phyloP scores from a whole-genome alignment of 2,888 invertebrate species.

The Athalia circularis region DNA sequence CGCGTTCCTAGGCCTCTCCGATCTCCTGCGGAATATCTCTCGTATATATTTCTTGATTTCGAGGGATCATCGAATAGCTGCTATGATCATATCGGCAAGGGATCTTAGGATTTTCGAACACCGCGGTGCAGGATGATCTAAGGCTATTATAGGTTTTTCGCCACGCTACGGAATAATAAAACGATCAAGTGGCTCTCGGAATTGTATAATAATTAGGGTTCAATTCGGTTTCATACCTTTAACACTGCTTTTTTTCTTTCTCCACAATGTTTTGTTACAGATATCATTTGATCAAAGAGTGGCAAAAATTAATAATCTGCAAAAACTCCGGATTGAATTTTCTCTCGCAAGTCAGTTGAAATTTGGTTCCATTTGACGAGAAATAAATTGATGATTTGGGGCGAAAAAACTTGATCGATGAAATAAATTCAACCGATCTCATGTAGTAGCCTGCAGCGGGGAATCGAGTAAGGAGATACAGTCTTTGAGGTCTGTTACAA shows the following conservation, averaged over 20 bases:
- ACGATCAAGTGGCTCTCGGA: constrained; percentile 48
- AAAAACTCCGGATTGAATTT: too few species aligned
- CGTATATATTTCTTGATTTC: neutral
- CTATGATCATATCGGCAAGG: neutral
- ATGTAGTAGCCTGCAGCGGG: constrained; percentile 36
- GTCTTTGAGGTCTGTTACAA: constrained; percentile 30
- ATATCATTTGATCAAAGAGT: too few species aligned
- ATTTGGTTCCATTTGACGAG: neutral
- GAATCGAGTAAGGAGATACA: constrained; percentile 44
- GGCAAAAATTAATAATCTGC: too few species aligned
- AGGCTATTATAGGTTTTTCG: constrained; percentile 7
- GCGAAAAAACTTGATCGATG: too few species aligned
- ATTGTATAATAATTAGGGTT: constrained; percentile 51
- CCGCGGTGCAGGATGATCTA: neutral
- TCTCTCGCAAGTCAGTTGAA: too few species aligned
- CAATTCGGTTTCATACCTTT: constrained; percentile 14
- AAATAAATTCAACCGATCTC: too few species aligned
- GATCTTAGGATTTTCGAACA: constrained; percentile 1
- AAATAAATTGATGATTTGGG: neutral
- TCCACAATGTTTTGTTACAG: neutral
- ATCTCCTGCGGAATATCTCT: neutral
- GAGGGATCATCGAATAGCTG: neutral
- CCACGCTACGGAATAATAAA: constrained; percentile 12
- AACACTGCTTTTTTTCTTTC: neutral
- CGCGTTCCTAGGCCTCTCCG: too few species aligned